Base-by-base conservation (phyloP, 2,113 vertebrate species). In the Pongo abelii region DNA sequence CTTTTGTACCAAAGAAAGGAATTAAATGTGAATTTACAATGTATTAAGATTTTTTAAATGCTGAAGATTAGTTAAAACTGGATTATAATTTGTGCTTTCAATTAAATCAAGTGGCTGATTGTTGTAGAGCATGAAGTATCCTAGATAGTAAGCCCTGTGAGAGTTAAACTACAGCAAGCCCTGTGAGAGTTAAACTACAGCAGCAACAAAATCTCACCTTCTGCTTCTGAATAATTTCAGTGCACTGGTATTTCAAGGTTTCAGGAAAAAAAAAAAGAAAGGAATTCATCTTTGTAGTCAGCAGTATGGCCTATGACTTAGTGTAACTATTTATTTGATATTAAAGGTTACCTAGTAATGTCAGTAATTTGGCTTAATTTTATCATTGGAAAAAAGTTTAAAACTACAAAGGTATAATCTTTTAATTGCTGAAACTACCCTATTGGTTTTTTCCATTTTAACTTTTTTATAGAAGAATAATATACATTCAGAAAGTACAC, bases 21-120 rank as follows among this genome's bases (percentile, higher is more conserved):
- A 78, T 17, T 88, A 48, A 69, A 43, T 74, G 48, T 35, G 23
- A 22, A 64, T 97, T 89, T 92, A 75, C 1, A 85, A 67, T 27
- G 10, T 67, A 13, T n/a, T 93, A 57, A 67, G 48, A 70, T 81
- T 90, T 97, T 87, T 92, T 40, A 96, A 84, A 88, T 72, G 3
- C 64, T 90, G 86, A 94, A 57, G 80, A 67, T 84, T 77, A 91
- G 80, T 93, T 92, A 89, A 96, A 94, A 46, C 70, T 43, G 64
- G 20, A 69, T 57, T 84, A 78, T 2, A 64, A 22, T 84, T 93
- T 79, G 74, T 92, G 59, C 23, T 91, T 93, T 94, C 69, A 72
- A 1, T 81, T 93, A 77, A 94, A 83, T 67, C 78, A 67, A 92
- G 14, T 50, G 30, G 32, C 40, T 89, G n/a, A 30, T 43, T 89